These are phyloP conservation scores for Zootermopsis nevadensis DNA, from an alignment of 2,888 invertebrate species.

Conservation along the genomic window DNA sequence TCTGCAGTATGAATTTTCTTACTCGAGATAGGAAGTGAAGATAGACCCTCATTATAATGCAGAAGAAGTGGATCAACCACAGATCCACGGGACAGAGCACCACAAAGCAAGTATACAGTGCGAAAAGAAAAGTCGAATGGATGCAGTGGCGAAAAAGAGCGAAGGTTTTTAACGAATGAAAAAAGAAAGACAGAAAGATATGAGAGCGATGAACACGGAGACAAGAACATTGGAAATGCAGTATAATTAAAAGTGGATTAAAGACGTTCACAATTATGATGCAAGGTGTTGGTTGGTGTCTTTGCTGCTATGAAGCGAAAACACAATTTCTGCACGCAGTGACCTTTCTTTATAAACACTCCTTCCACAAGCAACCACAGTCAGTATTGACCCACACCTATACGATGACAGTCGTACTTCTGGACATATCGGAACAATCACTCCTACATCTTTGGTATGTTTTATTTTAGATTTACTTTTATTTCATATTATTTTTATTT, in stretches of 20 bases:
- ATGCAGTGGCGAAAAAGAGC: conserved; percentile 39
- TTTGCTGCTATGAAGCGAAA: too few species aligned
- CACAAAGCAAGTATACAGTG: neutral
- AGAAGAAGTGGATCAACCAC: neutral
- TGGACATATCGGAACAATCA: too few species aligned
- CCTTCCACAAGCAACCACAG: too few species aligned
- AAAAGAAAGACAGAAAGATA: neutral
- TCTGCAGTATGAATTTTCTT: neutral
- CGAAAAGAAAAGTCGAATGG: neutral
- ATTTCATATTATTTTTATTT: too few species aligned
- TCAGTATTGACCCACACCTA: too few species aligned
- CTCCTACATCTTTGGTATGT: too few species aligned
- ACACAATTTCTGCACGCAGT: too few species aligned
- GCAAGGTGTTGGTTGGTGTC: neutral
- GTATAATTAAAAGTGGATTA: conserved; percentile 8
- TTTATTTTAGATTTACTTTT: too few species aligned
- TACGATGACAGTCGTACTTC: too few species aligned
- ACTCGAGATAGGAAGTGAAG: neutral
- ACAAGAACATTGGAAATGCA: neutral
- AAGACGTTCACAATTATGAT: conserved; percentile 4
- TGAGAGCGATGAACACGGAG: neutral
- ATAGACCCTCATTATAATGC: conserved; percentile 16
- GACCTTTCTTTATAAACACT: too few species aligned
- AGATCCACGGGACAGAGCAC: neutral
- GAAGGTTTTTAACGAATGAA: neutral